These are phyloP conservation scores for Abramis brama DNA, from an alignment of 2,113 vertebrate species.

Conservation along the genomic window DNA sequence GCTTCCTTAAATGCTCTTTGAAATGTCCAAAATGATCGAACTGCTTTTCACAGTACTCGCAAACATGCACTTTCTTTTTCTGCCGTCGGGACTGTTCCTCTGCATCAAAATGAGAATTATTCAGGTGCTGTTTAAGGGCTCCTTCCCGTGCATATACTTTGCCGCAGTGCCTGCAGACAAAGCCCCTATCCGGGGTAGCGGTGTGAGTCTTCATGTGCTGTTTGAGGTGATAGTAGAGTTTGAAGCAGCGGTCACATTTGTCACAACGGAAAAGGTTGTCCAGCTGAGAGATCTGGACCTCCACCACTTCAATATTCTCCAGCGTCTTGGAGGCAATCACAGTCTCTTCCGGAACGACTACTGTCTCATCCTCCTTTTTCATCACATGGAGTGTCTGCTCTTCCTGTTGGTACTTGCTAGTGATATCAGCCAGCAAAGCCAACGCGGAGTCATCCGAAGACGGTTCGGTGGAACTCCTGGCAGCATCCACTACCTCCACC, in stretches of 20 bases:
- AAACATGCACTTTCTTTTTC: conserved; percentile 94
- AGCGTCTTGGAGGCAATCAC: conserved; percentile 87
- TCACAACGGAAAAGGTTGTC: conserved; percentile 95
- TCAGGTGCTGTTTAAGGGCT: conserved; percentile 94
- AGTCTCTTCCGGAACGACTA: conserved; percentile 82
- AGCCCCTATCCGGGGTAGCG: conserved; percentile 79
- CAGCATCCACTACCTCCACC: conserved; percentile 84
- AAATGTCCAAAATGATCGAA: conserved; percentile 99
- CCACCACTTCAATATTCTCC: conserved; percentile 94
- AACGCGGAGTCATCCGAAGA: conserved; percentile 92
- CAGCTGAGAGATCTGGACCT: conserved; percentile 96
- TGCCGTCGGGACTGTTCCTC: conserved; percentile 86
- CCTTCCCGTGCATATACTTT: conserved; percentile 95
- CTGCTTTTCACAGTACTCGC: conserved; percentile 95
- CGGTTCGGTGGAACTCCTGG: conserved; percentile 78
- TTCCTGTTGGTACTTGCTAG: conserved; percentile 95
- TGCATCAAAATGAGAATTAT: conserved; percentile 88
- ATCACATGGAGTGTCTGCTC: conserved; percentile 72
- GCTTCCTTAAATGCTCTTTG: conserved; percentile 96
- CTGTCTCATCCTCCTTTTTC: conserved; percentile 68
- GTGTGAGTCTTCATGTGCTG: conserved; percentile 95
- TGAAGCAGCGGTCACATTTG: conserved; percentile 95
- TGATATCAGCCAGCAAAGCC: conserved; percentile 94
- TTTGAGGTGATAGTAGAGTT: conserved; percentile 98
- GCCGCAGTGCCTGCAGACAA: conserved; percentile 90